These are phyloP conservation scores for Bolborhynchus lineola DNA, from an alignment of 2,113 vertebrate species.

Conservation along the genomic window DNA sequence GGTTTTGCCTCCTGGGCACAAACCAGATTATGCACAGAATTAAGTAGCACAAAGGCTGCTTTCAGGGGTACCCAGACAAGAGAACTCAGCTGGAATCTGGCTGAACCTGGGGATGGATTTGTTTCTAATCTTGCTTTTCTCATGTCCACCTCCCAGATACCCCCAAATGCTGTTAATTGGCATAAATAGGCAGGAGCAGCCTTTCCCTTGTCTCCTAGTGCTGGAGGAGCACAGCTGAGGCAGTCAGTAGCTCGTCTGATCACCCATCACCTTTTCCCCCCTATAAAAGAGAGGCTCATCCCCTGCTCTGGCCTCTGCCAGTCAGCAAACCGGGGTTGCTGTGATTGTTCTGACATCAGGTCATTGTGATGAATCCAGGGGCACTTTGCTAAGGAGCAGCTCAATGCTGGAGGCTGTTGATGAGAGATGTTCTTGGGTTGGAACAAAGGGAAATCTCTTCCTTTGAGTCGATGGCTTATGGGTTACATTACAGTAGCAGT, in stretches of 20 bases:
- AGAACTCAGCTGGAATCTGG: neutral
- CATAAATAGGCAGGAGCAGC: neutral
- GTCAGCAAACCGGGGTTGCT: neutral
- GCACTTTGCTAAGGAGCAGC: neutral
- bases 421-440: neutral
- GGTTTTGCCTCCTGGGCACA: neutral
- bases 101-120: neutral
- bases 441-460: neutral
- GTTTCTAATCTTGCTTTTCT: neutral
- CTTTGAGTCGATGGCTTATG: neutral
- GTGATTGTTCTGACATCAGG: neutral
- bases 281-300: neutral
- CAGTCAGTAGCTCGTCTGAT: neutral
- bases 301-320: fast-evolving
- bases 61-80: neutral
- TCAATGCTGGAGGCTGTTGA: neutral
- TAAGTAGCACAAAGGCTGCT: fast-evolving
- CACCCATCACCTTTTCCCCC: neutral
- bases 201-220: too few relatives aligned
- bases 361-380: neutral
- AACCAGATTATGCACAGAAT: neutral
- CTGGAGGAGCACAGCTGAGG: neutral
- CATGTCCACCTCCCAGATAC: neutral
- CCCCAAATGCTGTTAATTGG: neutral
- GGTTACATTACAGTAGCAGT: neutral